Base-by-base conservation (phyloP, 2,888 invertebrate species). In the Periphyllus acericola region DNA sequence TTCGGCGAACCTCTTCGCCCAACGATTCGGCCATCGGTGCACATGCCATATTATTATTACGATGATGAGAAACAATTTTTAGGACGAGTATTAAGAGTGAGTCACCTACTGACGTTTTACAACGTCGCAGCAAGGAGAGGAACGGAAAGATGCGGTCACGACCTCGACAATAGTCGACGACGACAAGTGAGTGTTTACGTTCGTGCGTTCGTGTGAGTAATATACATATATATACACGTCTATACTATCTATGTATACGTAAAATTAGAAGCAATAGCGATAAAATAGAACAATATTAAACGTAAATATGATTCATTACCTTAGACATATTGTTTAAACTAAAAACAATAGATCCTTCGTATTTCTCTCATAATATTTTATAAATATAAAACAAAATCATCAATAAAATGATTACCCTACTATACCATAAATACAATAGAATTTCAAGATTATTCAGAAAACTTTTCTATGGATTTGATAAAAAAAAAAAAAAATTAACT, bases 1-100 rank as follows among this genome's bases (percentile, higher is more conserved):
- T 91, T 88, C 92, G 91, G 76, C 93, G 93, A 75, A 93, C 93
- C 85, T 93, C 92, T 46, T 60, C 60, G 40, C 55, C 87, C n/a
- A 87, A 80, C 80, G 87, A 32, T 87, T 87, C 81, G 32, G 87
- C 87, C 81, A 81, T 87, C 60, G 87, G 60, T 36, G 66, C 66
- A 25, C 87, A 81, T 5, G 87, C 79, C 87, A 87, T 87, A 21
- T 14, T 81, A 29, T n/a, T 40, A n/a, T 5, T 29, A 11, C 17
- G n/a, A 82, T 46, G 21, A 68, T 60, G 19, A 9, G 29, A 80
- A 66, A 71, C 11, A 36, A 72, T 83, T 83, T 83, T 74, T 29
- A 32, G 19, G n/a, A 75, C 55, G 36, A 4, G 46, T 1, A 46
- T 46, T 14, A 14, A 14, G 9, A 21, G 29, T 83, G 83, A 83